Conservation (phyloP, 1,140 invertebrate genomes). For the Drosophila funebris region DNA sequence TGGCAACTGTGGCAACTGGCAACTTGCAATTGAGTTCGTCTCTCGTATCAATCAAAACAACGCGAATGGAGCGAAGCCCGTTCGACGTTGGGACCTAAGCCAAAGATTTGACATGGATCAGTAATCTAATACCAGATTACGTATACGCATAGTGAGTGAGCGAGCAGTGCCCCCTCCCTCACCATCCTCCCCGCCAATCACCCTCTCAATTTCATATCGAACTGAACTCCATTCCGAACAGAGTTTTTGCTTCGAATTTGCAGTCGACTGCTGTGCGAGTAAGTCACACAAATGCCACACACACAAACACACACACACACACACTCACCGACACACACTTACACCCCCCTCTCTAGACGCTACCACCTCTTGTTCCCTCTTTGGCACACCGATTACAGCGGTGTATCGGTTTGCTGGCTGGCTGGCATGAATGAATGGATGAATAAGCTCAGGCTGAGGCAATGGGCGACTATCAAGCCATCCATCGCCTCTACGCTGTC, state of each 20-base stretch:
- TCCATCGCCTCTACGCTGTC: conserved; percentile 12
- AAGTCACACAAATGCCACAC: conserved; percentile 37
- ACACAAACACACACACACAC: conserved; percentile 37
- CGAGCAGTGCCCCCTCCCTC: not conserved
- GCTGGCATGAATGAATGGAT: conserved; percentile 78
- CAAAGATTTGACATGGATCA: conserved; percentile 84
- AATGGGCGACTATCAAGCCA: conserved; percentile 42
- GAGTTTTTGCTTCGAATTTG: conserved; percentile 20
- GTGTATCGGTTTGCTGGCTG: conserved; percentile 50
- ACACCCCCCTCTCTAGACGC: too few species aligned
- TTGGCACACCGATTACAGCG: conserved; percentile 21
- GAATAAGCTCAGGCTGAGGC: conserved; percentile 64
- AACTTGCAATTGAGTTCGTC: not conserved
- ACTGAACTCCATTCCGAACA: not conserved
- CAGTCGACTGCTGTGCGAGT: conserved; percentile 27
- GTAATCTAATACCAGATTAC: conserved; percentile 84
- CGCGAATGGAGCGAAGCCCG: conserved; percentile 26
- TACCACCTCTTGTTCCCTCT: not conserved
- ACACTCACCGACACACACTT: not conserved
- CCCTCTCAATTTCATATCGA: not conserved
- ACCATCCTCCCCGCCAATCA: not conserved
- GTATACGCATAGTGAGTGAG: conserved; percentile 78
- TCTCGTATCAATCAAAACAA: conserved; percentile 81
- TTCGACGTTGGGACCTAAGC: conserved; percentile 65
- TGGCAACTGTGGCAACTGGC: conserved; percentile 14